Conservation (phyloP, 2,113 vertebrate genomes). For the Scalopus aquaticus region DNA sequence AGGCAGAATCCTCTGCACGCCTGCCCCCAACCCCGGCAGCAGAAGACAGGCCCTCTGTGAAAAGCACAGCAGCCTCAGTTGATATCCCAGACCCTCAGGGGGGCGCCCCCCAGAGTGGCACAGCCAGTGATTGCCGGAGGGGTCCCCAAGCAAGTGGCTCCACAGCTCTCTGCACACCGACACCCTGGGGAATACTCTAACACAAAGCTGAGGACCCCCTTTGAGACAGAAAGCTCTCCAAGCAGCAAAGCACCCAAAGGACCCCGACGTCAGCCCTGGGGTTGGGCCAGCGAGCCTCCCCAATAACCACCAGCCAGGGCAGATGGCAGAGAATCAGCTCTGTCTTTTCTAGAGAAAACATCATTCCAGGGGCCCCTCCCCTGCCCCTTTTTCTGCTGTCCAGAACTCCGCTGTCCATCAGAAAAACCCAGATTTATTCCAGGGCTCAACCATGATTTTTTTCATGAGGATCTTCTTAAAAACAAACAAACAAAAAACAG, state of each 20-base stretch:
- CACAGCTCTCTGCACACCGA: not conserved
- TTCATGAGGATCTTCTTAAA: not conserved
- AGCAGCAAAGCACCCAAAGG: not conserved
- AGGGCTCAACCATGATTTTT: not conserved
- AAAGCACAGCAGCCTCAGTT: accelerated
- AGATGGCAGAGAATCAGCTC: not conserved
- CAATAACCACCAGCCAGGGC: not conserved
- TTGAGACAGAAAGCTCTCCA: not conserved
- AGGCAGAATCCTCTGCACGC: not conserved
- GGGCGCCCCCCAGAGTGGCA: accelerated
- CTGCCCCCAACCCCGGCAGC: accelerated
- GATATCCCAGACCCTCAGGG: not conserved
- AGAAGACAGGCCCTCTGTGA: not conserved
- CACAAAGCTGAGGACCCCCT: not conserved
- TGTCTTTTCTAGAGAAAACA: accelerated
- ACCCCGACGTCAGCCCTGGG: not conserved
- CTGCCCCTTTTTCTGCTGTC: not conserved
- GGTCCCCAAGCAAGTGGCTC: not conserved
- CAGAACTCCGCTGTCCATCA: not conserved
- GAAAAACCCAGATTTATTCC: not conserved
- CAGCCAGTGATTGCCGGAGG: not conserved
- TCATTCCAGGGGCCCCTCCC: accelerated
- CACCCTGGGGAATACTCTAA: not conserved
- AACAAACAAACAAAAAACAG: not conserved
- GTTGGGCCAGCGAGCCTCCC: not conserved